These are phyloP conservation scores for Geodia barretti DNA, from an alignment of 37 sponge, comb jelly and placozoan genomes.

Conservation along the genomic window DNA sequence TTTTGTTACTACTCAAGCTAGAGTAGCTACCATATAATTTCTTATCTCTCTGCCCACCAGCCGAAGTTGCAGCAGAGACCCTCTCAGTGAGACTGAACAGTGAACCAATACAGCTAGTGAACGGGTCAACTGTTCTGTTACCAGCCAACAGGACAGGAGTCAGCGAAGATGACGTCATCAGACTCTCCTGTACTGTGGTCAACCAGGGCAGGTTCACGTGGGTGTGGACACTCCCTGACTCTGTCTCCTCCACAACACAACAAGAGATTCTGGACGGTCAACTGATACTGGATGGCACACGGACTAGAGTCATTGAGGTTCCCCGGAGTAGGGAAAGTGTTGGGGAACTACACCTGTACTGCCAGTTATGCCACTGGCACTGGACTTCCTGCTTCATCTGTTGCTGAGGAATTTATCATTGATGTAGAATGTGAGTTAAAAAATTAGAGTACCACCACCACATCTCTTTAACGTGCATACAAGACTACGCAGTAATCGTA, in stretches of 20 bases:
- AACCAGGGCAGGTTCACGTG: conserved; percentile 44
- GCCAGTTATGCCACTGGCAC: background rate
- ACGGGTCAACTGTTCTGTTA: no score
- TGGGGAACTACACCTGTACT: background rate
- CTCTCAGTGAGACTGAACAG: background rate
- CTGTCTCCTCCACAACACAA: background rate
- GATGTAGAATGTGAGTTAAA: no score
- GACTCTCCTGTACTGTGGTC: conserved; percentile 47
- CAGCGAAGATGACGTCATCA: no score
- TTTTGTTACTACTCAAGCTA: no score
- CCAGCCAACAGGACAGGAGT: no score
- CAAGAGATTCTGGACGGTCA: no score
- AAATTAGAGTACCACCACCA: no score
- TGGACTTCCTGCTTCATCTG: background rate
- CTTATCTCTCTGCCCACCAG: no score
- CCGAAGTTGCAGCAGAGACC: background rate
- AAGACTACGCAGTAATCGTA: no score
- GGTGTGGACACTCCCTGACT: conserved; percentile 21
- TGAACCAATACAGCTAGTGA: no score
- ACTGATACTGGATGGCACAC: conserved; percentile 53
- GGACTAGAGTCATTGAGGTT: conserved; percentile 28
- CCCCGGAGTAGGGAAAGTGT: background rate
- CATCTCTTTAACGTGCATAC: no score
- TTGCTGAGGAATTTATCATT: background rate
- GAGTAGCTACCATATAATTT: no score